Conservation (phyloP, 2,113 vertebrate genomes). For the Orcinus orca region DNA sequence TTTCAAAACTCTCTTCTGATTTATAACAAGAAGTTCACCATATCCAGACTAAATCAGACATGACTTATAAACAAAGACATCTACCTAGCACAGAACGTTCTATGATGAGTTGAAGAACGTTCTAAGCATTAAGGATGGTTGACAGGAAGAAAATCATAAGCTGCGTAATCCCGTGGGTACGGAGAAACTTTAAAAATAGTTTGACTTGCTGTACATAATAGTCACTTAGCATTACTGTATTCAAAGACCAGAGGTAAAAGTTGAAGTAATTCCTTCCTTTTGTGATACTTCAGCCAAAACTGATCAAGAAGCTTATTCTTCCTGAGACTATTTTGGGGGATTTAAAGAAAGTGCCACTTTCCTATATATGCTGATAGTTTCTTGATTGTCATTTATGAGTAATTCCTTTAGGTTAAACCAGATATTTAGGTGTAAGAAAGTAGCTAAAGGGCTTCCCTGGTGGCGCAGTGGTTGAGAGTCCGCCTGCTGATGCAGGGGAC, state of each 20-base stretch:
- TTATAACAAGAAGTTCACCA: neutral
- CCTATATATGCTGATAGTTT: neutral
- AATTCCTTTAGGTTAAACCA: neutral
- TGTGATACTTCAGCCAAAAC: neutral
- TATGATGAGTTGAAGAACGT: neutral
- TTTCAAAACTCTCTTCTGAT: neutral
- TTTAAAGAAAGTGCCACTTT: neutral
- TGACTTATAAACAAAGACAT: conserved; percentile 15
- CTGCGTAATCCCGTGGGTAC: neutral
- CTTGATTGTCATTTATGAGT: neutral
- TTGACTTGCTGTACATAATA: neutral
- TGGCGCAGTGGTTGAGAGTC: too few species aligned
- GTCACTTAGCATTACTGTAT: neutral
- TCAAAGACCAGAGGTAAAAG: neutral
- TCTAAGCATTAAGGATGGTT: neutral
- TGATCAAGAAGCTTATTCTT: neutral
- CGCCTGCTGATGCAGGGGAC: too few species aligned
- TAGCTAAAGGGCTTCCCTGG: neutral
- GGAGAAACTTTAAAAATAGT: neutral
- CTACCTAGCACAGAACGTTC: neutral
- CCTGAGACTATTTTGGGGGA: neutral
- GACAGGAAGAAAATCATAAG: conserved; percentile 8
- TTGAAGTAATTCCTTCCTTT: neutral
- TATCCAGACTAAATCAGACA: conserved; percentile 10
- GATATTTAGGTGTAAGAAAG: neutral